Evolutionary conservation across 2,888 invertebrate species (phyloP), one percentile per base, ranked within the genome.

Genomic region (Cremastinae sp.): DNA sequence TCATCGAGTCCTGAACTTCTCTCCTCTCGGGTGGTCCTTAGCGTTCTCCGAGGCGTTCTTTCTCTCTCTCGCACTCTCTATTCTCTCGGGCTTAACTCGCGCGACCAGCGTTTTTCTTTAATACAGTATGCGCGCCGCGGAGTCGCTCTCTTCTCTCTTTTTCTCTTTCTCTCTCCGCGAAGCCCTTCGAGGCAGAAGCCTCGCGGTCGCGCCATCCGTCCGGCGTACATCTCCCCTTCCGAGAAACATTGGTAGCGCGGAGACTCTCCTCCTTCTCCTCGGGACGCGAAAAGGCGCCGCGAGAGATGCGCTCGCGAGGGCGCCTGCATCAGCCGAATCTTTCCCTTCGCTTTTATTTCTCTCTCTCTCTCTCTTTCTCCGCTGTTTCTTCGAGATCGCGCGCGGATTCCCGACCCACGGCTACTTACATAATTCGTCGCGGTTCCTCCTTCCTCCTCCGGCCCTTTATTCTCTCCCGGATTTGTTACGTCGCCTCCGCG

Each of bases 21-120:
- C 28, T 84, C 88, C 70, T 86, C 88, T 88, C 87, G 88, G 88
- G 88, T 88, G 87, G 88, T 87, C 87, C 84, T 78, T 80, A 79
- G 79, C 83, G 83, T 85, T 84, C 84, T 82, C 79, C 75, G 62
- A 62, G 56, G 41, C 72, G 70, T 51, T 41, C 18, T 14, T 0
- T 61, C 41, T 73, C 58, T 56, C 71, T 65, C 53, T 56, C 49
- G 53, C 51, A 41, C 61, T 56, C 78, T 72, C 78, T 70, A 79
- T 69, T 51, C 82, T 69, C 80, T 79, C 69, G 74, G 18, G 45
- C 58, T 56, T 20, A 53, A 51, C 64, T 73, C 78, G 75, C 53
- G 61, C 73, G 72, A 68, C 68, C 45, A 69, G 56, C 65, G 61
- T 77, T 77, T 74, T 74, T 77, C 73, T 77, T 77, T 74, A 28